Conservation (phyloP, 2,113 vertebrate species). For the Leiothrix lutea region DNA sequence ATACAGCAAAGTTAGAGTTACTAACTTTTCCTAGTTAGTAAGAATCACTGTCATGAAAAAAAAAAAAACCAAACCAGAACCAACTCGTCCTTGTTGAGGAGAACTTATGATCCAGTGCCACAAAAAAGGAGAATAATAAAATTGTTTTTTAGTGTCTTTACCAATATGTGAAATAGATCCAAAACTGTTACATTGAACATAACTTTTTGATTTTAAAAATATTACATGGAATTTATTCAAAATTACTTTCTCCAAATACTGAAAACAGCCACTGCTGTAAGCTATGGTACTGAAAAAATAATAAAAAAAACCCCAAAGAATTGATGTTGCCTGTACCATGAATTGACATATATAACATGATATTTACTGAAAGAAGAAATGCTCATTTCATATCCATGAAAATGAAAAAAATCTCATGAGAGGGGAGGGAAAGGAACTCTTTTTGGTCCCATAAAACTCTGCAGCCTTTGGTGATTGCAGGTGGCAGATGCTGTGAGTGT, state of each 20-base stretch:
- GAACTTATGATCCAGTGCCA: not conserved
- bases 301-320: not conserved
- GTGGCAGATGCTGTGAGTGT: not conserved
- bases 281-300: not conserved
- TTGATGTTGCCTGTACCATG: fast-evolving
- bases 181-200: not conserved
- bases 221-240: not conserved
- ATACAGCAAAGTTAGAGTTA: not conserved
- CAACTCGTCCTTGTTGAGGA: not conserved
- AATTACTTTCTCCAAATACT: not conserved
- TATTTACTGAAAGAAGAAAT: not conserved
- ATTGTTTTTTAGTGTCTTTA: not conserved
- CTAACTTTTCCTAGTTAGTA: not conserved
- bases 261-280: not conserved
- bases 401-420: not conserved
- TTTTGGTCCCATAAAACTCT: not conserved
- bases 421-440: not conserved
- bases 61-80: not conserved
- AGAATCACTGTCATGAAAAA: not conserved
- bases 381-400: not conserved
- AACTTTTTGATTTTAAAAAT: not conserved
- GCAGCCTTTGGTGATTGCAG: not conserved
- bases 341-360: not conserved
- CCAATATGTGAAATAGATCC: not conserved
- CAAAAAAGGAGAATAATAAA: not conserved